Evolutionary conservation across 1,140 invertebrate genomes (phyloP), one percentile per base, ranked within the genome.

Genomic region (Proctacanthus coquilletti): DNA sequence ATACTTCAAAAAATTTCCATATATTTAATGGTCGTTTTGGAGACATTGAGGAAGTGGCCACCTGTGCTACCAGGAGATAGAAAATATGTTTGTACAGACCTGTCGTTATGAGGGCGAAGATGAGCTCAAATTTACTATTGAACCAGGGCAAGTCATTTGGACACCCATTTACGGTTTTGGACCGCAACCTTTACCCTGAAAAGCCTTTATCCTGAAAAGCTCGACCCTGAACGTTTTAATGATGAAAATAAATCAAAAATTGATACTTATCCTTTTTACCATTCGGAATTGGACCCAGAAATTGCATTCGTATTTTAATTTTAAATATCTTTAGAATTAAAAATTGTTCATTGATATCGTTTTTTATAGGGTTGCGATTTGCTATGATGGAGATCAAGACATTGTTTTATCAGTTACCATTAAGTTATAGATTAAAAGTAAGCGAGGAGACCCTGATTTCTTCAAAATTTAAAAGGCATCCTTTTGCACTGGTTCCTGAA

Each of bases 11-110:
- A 64, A 18, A 62, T 81, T 62, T 66, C 65, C 13, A 80, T 77
- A 45, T 47, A 78, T 51, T 78, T 81, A 43, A 71, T 70, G 63
- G 68, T 73, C 3, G 44, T 71, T 0, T 64, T 61, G 39, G 77
- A 80, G 52, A 61, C 66, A 0, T 38, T 80, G 4, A 56, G 74
- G 17, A 58, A 65, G 17, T 73, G 70, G 63, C 62, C 75, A 2
- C 48, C 72, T 3, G 63, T 52, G 0, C 36, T 59, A 0, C 40
- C 52, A 1, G 46, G 68, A 0, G 71, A 75, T 41, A 59, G 74
- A 13, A 0, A 53, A n/a, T n/a, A n/a, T n/a, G 0, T 72, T 69
- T 38, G 63, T n/a, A n/a, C n/a, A n/a, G 29, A 41, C n/a, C n/a
- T n/a, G n/a, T n/a, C n/a, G n/a, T n/a, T n/a, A n/a, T n/a, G n/a